Conservation (phyloP, 2,888 invertebrate species). For the Achlya flavicornis region DNA sequence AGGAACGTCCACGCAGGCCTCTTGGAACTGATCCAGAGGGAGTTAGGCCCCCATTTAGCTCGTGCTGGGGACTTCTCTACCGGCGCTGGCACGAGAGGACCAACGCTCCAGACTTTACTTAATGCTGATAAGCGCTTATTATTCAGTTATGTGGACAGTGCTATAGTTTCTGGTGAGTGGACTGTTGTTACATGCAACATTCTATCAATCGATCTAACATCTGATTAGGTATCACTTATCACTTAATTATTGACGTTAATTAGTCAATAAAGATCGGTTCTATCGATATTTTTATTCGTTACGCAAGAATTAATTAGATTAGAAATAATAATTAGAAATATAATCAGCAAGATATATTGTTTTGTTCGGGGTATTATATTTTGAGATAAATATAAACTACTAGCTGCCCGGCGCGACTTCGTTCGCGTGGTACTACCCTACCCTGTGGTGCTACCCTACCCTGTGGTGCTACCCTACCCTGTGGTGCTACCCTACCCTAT, state of each 20-base stretch:
- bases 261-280: background rate
- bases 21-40: conserved; percentile 79
- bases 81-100: conserved; percentile 66
- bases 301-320: background rate
- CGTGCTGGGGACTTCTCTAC: conserved; percentile 67
- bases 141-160: conserved; percentile 82
- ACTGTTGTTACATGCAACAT: background rate
- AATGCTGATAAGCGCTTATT: conserved; percentile 75
- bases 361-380: no score
- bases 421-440: no score
- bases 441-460: no score
- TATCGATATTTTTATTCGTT: background rate
- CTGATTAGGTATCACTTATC: background rate
- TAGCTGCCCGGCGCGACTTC: no score
- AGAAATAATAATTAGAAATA: no score
- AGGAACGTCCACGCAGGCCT: conserved; percentile 80
- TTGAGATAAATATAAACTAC: no score
- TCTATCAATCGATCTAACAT: background rate
- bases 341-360: background rate
- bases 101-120: conserved; percentile 77
- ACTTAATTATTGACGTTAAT: background rate
- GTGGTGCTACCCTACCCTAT: no score
- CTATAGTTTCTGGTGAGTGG: conserved; percentile 66
- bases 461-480: no score
- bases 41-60: conserved; percentile 83